These are phyloP conservation scores for Parasteatoda tepidariorum DNA, from an alignment of 1,140 invertebrate genomes.

Conservation along the genomic window DNA sequence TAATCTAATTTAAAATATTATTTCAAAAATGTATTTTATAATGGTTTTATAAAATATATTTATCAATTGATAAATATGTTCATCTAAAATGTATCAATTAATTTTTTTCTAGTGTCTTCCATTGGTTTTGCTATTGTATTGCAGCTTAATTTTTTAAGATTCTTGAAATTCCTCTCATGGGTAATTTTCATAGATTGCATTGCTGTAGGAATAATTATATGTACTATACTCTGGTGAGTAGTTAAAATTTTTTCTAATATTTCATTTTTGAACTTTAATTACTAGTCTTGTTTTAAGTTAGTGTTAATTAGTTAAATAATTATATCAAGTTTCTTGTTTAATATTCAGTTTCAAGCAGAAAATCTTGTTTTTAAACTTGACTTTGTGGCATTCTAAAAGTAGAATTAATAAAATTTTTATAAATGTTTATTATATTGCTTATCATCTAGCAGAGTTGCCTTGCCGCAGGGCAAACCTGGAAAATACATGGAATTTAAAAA, in stretches of 20 bases:
- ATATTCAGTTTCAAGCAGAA: too few relatives aligned
- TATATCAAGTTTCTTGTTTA: too few relatives aligned
- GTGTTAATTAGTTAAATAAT: too few relatives aligned
- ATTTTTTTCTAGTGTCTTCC: constrained; percentile 78
- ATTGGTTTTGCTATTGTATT: constrained; percentile 89
- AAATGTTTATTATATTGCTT: too few relatives aligned
- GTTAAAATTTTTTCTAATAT: background rate
- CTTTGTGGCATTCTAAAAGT: too few relatives aligned
- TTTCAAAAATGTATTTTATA: background rate
- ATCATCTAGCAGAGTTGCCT: too few relatives aligned
- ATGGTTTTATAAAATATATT: background rate
- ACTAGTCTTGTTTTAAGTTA: background rate
- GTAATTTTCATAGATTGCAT: constrained; percentile 96
- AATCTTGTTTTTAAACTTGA: too few relatives aligned
- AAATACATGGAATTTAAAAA: too few relatives aligned
- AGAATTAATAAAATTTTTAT: too few relatives aligned
- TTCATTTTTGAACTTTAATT: background rate
- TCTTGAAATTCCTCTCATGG: constrained; percentile 90
- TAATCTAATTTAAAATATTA: background rate
- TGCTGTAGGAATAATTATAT: constrained; percentile 85
- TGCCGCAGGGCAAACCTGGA: too few relatives aligned
- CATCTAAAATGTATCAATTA: background rate
- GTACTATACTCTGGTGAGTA: constrained; percentile 88
- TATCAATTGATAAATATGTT: background rate
- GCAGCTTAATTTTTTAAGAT: constrained; percentile 79